Conservation (phyloP, 2,888 invertebrate species). For the Caenorhabditis sp. region DNA sequence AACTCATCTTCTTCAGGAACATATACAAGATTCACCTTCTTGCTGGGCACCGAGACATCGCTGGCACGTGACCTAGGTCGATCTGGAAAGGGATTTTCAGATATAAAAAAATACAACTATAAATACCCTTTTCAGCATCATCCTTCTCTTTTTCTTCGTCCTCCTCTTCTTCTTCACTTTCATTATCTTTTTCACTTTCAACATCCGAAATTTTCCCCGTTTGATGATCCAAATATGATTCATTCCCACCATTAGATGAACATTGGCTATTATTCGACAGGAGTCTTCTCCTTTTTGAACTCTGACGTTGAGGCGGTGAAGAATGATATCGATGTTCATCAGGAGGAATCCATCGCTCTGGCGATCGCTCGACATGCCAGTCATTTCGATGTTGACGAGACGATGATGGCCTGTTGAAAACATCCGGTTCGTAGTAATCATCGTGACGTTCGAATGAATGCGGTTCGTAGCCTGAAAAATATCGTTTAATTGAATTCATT, state of each 20-base stretch:
- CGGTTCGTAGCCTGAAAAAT: too few relatives aligned
- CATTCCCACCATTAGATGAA: too few relatives aligned
- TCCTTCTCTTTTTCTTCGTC: neutral
- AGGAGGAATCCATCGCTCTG: neutral
- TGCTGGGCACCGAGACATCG: neutral
- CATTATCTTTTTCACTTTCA: neutral
- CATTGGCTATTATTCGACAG: too few relatives aligned
- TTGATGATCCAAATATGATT: too few relatives aligned
- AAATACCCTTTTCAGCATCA: too few relatives aligned
- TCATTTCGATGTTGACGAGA: neutral
- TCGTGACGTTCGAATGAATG: neutral
- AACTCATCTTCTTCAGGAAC: slow-evolving; percentile 16
- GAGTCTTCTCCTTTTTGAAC: too few relatives aligned
- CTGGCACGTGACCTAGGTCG: neutral
- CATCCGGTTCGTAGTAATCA: neutral
- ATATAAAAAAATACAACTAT: too few relatives aligned
- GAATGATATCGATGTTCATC: neutral
- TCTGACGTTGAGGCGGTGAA: neutral
- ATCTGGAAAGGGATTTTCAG: neutral
- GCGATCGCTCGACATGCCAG: neutral
- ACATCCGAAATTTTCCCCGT: too few relatives aligned
- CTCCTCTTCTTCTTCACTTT: neutral
- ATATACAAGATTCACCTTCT: neutral
- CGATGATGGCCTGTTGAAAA: neutral
- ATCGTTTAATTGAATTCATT: too few relatives aligned